Evolutionary conservation across 2,113 vertebrate genomes (phyloP).

Genomic region (Plecturocebus donacophilus): DNA sequence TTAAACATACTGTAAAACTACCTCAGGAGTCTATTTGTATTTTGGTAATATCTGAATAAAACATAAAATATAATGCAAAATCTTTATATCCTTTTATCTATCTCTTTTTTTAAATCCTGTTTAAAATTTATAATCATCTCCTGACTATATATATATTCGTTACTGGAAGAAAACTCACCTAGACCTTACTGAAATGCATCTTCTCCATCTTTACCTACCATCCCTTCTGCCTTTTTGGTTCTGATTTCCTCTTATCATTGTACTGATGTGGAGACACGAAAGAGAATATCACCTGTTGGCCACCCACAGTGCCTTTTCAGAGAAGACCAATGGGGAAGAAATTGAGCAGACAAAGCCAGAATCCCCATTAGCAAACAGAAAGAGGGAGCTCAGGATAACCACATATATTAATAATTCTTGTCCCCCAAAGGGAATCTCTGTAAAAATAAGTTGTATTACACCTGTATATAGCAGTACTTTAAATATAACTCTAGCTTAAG

Average conservation of each 20-base stretch:
- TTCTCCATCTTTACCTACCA: accelerated
- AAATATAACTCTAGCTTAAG: slow-evolving; percentile 8
- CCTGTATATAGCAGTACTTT: not conserved
- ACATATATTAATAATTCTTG: not conserved
- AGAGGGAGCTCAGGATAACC: not conserved
- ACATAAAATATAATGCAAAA: not conserved
- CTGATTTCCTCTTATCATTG: not conserved
- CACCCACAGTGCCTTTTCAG: not conserved
- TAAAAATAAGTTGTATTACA: slow-evolving; percentile 27
- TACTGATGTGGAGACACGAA: not conserved
- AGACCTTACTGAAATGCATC: not conserved
- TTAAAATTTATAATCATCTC: not conserved
- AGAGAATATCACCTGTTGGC: not conserved
- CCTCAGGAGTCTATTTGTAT: not conserved
- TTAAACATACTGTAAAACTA: not conserved
- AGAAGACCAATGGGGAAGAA: not conserved
- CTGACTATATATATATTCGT: not conserved
- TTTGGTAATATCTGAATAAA: not conserved
- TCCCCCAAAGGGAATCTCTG: not conserved
- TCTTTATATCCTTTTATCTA: not conserved
- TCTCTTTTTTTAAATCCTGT: not conserved
- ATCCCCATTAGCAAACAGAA: not conserved
- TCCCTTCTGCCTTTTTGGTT: not conserved
- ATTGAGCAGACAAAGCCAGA: not conserved
- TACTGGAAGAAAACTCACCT: not conserved